These are phyloP conservation scores for Silvanus unidentatus DNA, from an alignment of 2,888 invertebrate genomes.

Conservation along the genomic window DNA sequence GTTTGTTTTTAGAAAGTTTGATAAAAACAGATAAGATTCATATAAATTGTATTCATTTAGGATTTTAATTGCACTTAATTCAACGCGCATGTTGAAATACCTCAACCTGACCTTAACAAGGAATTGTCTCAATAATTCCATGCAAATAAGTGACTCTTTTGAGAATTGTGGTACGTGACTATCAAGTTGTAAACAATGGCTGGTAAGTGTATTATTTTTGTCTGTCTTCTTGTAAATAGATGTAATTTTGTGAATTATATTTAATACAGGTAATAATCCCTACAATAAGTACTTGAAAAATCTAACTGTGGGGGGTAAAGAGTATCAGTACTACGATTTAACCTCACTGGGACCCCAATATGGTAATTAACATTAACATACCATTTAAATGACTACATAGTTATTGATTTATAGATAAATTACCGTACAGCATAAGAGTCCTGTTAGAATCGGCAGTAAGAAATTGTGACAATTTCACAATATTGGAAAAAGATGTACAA, in stretches of 20 bases:
- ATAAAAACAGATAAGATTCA: no score
- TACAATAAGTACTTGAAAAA: slow-evolving; percentile 57
- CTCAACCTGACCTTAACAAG: no score
- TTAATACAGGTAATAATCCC: slow-evolving; percentile 54
- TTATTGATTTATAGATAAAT: slow-evolving; percentile 53
- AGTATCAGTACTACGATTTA: slow-evolving; percentile 76
- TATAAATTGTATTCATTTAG: no score
- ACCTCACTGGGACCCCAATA: slow-evolving; percentile 68
- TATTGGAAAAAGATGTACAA: slow-evolving; percentile 76
- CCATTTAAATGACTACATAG: slow-evolving; percentile 7
- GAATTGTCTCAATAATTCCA: no score
- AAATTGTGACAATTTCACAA: slow-evolving; percentile 94
- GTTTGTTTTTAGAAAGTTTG: no score
- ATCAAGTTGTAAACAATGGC: slow-evolving; percentile 25
- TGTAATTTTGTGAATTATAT: slow-evolving; percentile 5
- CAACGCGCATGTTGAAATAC: no score
- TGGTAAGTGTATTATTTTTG: slow-evolving; percentile 20
- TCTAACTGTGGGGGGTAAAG: slow-evolving; percentile 54
- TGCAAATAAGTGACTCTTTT: no score
- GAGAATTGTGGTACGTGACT: slow-evolving; percentile 25
- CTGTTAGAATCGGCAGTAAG: slow-evolving; percentile 92
- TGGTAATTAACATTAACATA: slow-evolving; percentile 51
- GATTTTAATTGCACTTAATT: no score
- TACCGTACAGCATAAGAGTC: slow-evolving; percentile 90
- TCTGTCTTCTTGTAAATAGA: slow-evolving; percentile 1